Percentiles rank a stretch among this genome's conserved stretches.
Conservation (phyloP, 2,113 vertebrate genomes). For the Rhineura floridana region DNA sequence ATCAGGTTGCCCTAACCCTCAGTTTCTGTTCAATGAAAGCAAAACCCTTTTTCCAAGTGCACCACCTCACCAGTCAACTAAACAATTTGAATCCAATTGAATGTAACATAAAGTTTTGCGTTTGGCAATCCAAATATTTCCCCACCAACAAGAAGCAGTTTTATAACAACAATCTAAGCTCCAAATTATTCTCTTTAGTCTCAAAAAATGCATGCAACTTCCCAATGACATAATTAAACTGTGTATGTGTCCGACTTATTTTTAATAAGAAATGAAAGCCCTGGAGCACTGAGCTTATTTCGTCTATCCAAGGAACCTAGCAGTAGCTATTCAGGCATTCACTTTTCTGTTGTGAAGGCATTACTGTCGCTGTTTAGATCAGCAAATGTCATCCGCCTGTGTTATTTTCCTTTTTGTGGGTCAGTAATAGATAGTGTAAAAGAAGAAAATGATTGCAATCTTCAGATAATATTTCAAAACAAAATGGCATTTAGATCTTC, state of each 20-base stretch:
- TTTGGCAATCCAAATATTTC: conserved; percentile 26
- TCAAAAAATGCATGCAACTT: conserved; percentile 41
- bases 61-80: conserved; percentile 5
- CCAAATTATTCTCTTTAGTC: conserved; percentile 39
- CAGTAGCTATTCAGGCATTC: conserved; percentile 36
- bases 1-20: neutral
- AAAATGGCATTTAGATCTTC: conserved; percentile 3
- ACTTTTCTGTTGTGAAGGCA: conserved; percentile 15
- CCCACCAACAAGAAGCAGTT: conserved; percentile 37
- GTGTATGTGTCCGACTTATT: conserved; percentile 32
- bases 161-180: conserved; percentile 46
- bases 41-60: neutral
- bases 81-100: conserved; percentile 45
- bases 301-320: conserved; percentile 1
- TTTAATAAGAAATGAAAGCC: conserved; percentile 51
- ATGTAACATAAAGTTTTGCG: conserved; percentile 17
- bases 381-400: conserved; percentile 29
- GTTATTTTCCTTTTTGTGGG: conserved; percentile 40
- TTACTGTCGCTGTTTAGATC: conserved; percentile 17
- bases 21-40: neutral
- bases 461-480: conserved; percentile 7
- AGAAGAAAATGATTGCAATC: conserved; percentile 16
- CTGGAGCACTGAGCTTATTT: conserved; percentile 51
- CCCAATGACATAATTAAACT: conserved; percentile 59
- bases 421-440: neutral